phyloP scores from a whole-genome alignment of 2,797 vertebrate genomes.

The Nannoperca australis region DNA sequence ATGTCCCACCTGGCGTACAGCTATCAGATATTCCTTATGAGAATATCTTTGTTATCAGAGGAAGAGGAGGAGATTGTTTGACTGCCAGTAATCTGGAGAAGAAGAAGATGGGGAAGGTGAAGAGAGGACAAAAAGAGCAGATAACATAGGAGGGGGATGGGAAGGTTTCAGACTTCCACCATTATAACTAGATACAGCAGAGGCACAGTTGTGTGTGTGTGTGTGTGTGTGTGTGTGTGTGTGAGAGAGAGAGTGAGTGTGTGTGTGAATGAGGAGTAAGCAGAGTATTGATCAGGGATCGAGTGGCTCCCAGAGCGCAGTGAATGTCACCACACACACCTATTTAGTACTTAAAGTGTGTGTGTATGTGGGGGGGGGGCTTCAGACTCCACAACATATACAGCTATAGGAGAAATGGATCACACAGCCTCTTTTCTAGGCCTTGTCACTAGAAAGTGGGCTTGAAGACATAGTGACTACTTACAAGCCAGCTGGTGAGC shows the following conservation, averaged over 20 bases:
- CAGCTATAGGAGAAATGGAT: conserved; percentile 22
- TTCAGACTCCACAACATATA: conserved; percentile 1
- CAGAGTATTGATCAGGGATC: conserved; percentile 73
- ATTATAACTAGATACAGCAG: conserved; percentile 15
- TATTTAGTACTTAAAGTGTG: conserved; percentile 1
- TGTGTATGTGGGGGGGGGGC: neutral
- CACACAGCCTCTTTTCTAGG: conserved; percentile 4
- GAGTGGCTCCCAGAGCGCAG: conserved; percentile 63
- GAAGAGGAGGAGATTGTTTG: neutral
- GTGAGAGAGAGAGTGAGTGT: conserved; percentile 37
- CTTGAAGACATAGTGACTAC: too few relatives aligned
- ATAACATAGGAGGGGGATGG: neutral
- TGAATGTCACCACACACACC: conserved; percentile 59
- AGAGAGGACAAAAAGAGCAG: conserved; percentile 9
- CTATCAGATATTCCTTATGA: neutral
- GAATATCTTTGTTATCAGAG: neutral
- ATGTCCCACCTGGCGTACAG: neutral
- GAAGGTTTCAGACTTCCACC: conserved; percentile 19
- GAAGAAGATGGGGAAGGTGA: neutral
- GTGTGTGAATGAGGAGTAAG: conserved; percentile 13
- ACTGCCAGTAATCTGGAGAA: neutral
- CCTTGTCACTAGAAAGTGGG: neutral
- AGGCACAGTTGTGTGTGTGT: conserved; percentile 19
- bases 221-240: conserved; percentile 31
- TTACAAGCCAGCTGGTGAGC: neutral